Conservation (phyloP, 2,113 vertebrate species). For the Mandrillus leucophaeus region DNA sequence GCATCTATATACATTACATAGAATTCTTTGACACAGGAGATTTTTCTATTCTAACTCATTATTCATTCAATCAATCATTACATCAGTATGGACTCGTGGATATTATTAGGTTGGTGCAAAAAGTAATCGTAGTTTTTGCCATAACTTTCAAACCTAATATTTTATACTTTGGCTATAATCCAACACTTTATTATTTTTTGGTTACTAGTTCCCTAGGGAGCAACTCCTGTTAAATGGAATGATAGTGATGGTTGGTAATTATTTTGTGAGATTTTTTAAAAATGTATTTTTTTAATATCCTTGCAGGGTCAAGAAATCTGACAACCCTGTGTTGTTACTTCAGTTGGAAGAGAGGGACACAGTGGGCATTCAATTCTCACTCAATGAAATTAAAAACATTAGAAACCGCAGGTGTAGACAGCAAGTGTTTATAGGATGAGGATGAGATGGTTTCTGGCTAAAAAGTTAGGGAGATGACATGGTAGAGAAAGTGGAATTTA, state of each 20-base stretch:
- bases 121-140: no score
- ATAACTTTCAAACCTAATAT: neutral
- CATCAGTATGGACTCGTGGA: neutral
- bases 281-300: neutral
- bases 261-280: neutral
- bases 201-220: neutral
- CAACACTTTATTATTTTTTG: neutral
- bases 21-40: neutral
- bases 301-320: neutral
- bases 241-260: neutral
- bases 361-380: neutral
- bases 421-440: slow-evolving; percentile 1
- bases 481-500: neutral
- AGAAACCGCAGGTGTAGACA: neutral
- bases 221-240: neutral
- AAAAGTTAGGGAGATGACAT: neutral
- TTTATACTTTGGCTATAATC: neutral
- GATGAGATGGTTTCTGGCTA: slow-evolving; percentile 17
- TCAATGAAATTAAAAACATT: neutral
- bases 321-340: neutral
- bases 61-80: neutral
- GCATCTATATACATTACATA: neutral
- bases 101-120: neutral
- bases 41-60: neutral
- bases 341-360: neutral